Evolutionary conservation across 2,113 vertebrate species (phyloP).

Genomic region (Spea bombifrons): DNA sequence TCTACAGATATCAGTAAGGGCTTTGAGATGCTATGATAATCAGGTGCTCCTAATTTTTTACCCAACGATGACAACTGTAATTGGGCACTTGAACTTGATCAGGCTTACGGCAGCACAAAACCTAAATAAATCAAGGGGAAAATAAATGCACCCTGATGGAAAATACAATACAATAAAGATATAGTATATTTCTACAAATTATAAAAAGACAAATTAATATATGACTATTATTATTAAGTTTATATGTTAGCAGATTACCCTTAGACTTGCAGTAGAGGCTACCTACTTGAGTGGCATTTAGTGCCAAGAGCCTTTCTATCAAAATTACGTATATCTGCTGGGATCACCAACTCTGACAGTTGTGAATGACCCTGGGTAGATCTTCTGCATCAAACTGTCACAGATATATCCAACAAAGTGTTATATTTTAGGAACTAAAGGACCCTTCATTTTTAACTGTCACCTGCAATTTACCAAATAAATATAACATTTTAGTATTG

Average conservation of each 20-base stretch:
- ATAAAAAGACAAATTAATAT: no score
- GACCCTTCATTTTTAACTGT: constrained; percentile 18
- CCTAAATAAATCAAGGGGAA: no score
- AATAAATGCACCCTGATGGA: no score
- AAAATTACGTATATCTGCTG: constrained; percentile 7
- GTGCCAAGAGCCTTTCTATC: background rate
- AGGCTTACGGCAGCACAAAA: no score
- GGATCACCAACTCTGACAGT: constrained; percentile 35
- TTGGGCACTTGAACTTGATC: no score
- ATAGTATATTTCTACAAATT: no score
- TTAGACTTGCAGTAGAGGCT: background rate
- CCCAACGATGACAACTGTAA: no score
- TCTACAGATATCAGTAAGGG: no score
- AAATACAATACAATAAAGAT: no score
- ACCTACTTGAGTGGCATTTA: background rate
- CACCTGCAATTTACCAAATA: constrained; percentile 19
- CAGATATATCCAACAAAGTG: background rate
- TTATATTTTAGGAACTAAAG: constrained; percentile 9
- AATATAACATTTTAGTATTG: background rate
- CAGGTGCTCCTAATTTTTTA: no score
- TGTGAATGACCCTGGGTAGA: constrained; percentile 14
- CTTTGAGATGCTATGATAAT: no score
- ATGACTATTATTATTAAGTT: no score
- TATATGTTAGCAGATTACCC: background rate
- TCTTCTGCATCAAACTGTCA: constrained; percentile 36